Conservation (phyloP, 2,113 vertebrate genomes). For the Probosciger aterrimus region DNA sequence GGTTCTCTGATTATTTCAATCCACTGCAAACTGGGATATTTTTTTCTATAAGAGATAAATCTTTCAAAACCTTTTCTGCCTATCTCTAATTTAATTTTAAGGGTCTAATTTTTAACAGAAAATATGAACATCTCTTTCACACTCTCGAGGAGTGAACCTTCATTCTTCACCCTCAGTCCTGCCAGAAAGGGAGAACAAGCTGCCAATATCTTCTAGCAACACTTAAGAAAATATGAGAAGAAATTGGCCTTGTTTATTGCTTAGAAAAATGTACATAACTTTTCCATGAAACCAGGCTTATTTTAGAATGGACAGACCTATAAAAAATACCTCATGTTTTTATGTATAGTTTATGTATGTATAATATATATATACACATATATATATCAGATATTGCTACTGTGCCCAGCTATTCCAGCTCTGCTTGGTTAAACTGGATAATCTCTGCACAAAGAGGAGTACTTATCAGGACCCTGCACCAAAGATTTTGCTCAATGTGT, state of each 20-base stretch:
- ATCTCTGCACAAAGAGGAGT: not conserved
- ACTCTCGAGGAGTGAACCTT: conserved; percentile 54
- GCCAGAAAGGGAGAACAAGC: conserved; percentile 47
- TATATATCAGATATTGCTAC: not conserved
- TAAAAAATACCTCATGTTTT: not conserved
- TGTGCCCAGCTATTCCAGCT: not conserved
- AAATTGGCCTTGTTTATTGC: conserved; percentile 29
- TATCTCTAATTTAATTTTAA: conserved; percentile 39
- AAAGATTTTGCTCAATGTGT: not conserved
- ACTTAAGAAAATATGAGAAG: conserved; percentile 43
- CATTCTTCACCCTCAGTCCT: conserved; percentile 49
- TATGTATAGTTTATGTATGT: not conserved
- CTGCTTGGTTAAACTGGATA: not conserved
- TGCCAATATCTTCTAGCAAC: conserved; percentile 57
- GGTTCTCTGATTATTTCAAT: not conserved
- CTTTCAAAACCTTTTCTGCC: not conserved
- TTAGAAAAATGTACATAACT: conserved; percentile 18
- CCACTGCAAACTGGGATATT: not conserved
- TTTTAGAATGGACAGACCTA: not conserved
- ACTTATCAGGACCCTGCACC: not conserved
- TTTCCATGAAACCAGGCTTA: not conserved
- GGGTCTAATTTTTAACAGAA: conserved; percentile 40
- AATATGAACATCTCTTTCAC: conserved; percentile 52
- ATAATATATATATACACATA: not conserved
- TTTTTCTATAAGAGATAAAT: not conserved